A percentile compares a stretch with the other conserved stretches of the same genome.
These are phyloP conservation scores for Thamnophis elegans DNA, from an alignment of 2,797 vertebrate species.

Conservation along the genomic window DNA sequence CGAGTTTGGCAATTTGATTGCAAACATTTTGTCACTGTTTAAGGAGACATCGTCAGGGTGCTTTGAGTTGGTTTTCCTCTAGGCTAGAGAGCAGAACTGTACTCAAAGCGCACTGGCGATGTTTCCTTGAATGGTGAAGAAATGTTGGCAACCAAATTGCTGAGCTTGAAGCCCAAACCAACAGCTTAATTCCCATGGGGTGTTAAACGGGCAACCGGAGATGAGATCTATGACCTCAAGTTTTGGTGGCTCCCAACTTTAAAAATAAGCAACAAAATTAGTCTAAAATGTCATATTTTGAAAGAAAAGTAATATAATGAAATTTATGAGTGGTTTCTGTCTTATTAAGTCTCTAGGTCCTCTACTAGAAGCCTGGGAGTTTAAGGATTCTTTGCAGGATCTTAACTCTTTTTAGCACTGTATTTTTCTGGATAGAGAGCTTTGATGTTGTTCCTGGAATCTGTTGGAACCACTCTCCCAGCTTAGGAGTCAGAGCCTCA, in stretches of 20 bases:
- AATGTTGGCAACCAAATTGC: no score
- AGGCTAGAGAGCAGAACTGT: background rate
- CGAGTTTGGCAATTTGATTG: background rate
- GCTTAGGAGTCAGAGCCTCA: background rate
- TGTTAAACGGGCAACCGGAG: background rate
- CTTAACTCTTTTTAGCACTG: background rate
- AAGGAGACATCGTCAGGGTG: fast-evolving
- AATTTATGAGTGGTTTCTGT: no score
- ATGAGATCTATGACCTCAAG: background rate
- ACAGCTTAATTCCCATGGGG: background rate
- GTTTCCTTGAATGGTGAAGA: no score
- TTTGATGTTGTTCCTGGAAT: background rate
- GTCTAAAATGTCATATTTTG: background rate
- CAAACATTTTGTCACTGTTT: fast-evolving
- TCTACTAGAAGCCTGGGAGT: background rate
- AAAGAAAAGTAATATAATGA: background rate
- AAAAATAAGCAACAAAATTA: background rate
- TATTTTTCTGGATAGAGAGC: background rate
- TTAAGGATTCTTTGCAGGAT: background rate
- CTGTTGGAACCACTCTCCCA: background rate
- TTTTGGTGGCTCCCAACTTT: background rate
- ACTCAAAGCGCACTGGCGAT: background rate
- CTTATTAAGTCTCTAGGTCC: background rate
- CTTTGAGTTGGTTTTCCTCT: background rate
- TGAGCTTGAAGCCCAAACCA: no score